phyloP scores from a whole-genome alignment of 2,797 vertebrate species.

The Pampus argenteus region DNA sequence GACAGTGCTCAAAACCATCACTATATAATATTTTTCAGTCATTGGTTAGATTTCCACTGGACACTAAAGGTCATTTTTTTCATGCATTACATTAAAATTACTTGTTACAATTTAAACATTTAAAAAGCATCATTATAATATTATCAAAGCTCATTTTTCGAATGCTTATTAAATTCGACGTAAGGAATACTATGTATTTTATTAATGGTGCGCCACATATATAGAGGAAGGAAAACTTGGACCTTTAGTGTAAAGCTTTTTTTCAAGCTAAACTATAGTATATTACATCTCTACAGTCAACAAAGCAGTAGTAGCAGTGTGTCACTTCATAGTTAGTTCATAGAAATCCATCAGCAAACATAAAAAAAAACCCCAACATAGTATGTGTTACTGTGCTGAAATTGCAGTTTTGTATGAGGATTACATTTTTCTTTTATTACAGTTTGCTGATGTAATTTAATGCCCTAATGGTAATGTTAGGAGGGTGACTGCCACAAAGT shows the following conservation, averaged over 20 bases:
- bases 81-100: too few species aligned
- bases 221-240: not conserved
- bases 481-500: too few species aligned
- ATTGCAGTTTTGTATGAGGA: too few species aligned
- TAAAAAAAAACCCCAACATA: too few species aligned
- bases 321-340: too few species aligned
- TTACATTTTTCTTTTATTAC: too few species aligned
- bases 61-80: not conserved
- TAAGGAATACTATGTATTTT: not conserved
- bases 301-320: too few species aligned
- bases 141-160: not conserved
- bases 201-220: not conserved
- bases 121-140: not conserved
- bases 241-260: not conserved
- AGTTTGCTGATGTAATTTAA: too few species aligned
- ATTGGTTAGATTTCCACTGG: slow-evolving; percentile 9
- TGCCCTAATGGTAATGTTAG: too few species aligned
- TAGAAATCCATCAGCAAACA: too few species aligned
- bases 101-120: not conserved
- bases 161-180: not conserved
- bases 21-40: slow-evolving; percentile 28
- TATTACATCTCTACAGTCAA: too few species aligned
- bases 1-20: slow-evolving; percentile 31
- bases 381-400: too few species aligned
- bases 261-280: not conserved